Evolutionary conservation across 2,888 invertebrate species (phyloP).

Genomic region (Subacronicta megacephala): DNA sequence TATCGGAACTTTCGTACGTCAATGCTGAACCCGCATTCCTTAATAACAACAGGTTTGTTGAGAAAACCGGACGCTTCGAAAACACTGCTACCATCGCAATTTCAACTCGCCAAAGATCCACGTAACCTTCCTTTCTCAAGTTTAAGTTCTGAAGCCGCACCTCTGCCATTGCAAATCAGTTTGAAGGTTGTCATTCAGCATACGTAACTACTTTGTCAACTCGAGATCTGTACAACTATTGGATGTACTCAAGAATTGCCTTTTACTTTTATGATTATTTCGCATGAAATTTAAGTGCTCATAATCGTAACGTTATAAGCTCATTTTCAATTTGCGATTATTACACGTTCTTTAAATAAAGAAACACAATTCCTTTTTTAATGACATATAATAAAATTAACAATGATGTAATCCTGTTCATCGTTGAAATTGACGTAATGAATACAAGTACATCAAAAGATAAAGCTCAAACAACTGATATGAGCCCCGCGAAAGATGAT

Average conservation of each 20-base stretch:
- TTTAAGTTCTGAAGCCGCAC: slow-evolving; percentile 52
- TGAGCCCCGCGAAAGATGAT: slow-evolving; percentile 26
- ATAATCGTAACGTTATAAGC: slow-evolving; percentile 26
- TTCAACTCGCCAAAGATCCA: slow-evolving; percentile 50
- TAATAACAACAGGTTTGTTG: slow-evolving; percentile 70
- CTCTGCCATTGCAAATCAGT: slow-evolving; percentile 44
- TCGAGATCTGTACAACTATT: background rate
- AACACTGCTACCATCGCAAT: slow-evolving; percentile 57
- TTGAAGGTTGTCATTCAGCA: slow-evolving; percentile 39
- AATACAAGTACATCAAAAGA: slow-evolving; percentile 48
- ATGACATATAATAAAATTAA: slow-evolving; percentile 29
- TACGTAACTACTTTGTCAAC: slow-evolving; percentile 19
- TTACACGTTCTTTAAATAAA: slow-evolving; percentile 6
- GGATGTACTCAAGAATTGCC: slow-evolving; percentile 10
- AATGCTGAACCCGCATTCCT: slow-evolving; percentile 74
- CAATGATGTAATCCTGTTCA: slow-evolving; percentile 43
- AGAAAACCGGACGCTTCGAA: slow-evolving; percentile 75
- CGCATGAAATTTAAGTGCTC: slow-evolving; percentile 44
- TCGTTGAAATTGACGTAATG: slow-evolving; percentile 40
- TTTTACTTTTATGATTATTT: slow-evolving; percentile 43
- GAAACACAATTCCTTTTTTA: slow-evolving; percentile 8
- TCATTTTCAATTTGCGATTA: slow-evolving; percentile 23
- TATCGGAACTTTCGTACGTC: slow-evolving; percentile 68
- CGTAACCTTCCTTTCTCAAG: slow-evolving; percentile 55
- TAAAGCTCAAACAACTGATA: slow-evolving; percentile 36